Evolutionary conservation across 1,140 invertebrate species (phyloP), one percentile per base, ranked within the genome.

Genomic region (Drosophila paulistorum): DNA sequence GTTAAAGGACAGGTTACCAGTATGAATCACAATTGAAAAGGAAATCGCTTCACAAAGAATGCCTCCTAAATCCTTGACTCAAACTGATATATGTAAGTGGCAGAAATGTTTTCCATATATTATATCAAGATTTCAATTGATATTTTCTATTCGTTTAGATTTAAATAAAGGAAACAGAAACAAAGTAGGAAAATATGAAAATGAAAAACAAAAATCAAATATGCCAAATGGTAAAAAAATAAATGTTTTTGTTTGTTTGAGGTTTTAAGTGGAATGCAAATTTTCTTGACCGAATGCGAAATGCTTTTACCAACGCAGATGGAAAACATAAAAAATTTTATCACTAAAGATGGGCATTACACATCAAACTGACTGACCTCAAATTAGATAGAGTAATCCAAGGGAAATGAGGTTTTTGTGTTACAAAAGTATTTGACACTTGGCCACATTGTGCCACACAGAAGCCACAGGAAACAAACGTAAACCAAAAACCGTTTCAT

Each of bases 211-310:
- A 48, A 58, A 42, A 58, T 45, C 13, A 7, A 17, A 33, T 9
- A 51, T 20, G 1, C 13, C 9, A 10, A 41, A 41, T 11, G 37
- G 37, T 3, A 9, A 7, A 55, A 33, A 58, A 58, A 59, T 20
- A 11, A 66, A 45, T 58, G 45, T 66, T 33, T 14, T 23, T 55
- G 45, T 17, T 9, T 48, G 7, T 20, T 48, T 51, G 17, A 51
- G 45, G 4, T 51, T 51, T 51, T 51, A 51, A 51, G 17, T 51
- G 45, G 17, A 45, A 58, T 59, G 26, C 23, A 39, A 66, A 35
- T 33, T 66, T 33, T 51, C 17, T 20, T 51, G 7, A 51, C 17
- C 45, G 45, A 51, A 51, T 51, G 2, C 3, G 7, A 9, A 51
- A 51, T 51, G 45, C 45, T 7, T 51, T 51, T 0, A 14, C 45